phyloP scores from a whole-genome alignment of 2,113 vertebrate genomes.

The Brienomyrus longianalis region DNA sequence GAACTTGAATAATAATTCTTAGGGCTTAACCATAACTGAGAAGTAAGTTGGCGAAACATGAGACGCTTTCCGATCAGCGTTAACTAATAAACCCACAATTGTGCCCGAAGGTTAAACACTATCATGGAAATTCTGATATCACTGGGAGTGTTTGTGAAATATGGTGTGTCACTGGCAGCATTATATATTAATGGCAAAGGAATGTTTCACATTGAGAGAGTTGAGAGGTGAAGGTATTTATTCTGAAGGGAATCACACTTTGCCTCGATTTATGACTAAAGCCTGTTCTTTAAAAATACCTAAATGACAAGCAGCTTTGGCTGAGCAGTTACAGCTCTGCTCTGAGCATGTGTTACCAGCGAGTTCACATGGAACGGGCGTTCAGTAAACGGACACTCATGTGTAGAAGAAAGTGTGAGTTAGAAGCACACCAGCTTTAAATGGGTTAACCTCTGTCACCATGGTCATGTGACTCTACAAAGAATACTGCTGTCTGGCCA shows the following conservation, averaged over 20 bases:
- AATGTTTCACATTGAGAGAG: not conserved
- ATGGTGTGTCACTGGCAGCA: not conserved
- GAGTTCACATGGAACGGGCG: not conserved
- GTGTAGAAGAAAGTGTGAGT: no score
- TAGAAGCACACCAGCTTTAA: not conserved
- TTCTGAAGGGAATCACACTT: not conserved
- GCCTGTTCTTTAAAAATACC: not conserved
- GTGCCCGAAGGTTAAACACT: slow-evolving; percentile 18
- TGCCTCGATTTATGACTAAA: not conserved
- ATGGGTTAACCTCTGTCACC: not conserved
- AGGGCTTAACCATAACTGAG: not conserved
- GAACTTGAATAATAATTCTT: slow-evolving; percentile 17
- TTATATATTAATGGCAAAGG: not conserved
- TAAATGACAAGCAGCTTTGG: not conserved
- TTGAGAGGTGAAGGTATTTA: not conserved
- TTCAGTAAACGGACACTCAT: not conserved
- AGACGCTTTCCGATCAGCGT: not conserved
- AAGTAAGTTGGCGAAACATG: not conserved
- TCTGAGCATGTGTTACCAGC: not conserved
- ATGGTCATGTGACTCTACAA: not conserved
- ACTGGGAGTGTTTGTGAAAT: not conserved
- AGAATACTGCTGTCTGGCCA: not conserved
- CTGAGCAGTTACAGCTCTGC: not conserved
- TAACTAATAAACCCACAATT: not conserved
- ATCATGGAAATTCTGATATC: not conserved